These are phyloP conservation scores for Diphyllodes magnificus DNA, from an alignment of 2,113 vertebrate genomes.

Conservation along the genomic window DNA sequence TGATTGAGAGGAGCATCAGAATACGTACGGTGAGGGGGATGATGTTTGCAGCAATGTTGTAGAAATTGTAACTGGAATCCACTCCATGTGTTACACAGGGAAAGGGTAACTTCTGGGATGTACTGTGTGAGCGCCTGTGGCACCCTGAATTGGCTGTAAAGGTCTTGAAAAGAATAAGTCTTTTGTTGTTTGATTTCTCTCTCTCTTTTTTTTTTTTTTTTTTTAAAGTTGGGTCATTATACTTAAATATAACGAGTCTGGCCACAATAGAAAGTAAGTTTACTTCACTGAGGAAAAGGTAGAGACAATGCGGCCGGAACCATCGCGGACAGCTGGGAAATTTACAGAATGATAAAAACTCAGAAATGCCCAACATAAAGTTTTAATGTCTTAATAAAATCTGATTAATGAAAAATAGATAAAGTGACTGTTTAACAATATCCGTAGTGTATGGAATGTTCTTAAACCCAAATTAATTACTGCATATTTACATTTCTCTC, in stretches of 20 bases:
- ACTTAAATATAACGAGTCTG: not conserved
- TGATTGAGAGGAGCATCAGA: conserved; percentile 5
- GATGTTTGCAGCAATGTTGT: not conserved
- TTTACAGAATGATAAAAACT: conserved; percentile 15
- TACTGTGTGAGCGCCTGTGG: not conserved
- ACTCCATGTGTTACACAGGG: not conserved
- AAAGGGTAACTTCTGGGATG: not conserved
- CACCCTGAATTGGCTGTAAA: not conserved
- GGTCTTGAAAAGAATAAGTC: not conserved
- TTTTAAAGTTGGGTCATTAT: not conserved
- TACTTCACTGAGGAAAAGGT: not conserved
- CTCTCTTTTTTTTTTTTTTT: too few relatives aligned
- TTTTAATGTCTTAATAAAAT: conserved; percentile 55
- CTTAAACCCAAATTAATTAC: conserved; percentile 53
- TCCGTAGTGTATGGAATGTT: conserved; percentile 40
- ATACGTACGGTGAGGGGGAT: not conserved
- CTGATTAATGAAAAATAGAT: conserved; percentile 56
- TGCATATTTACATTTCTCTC: conserved; percentile 52
- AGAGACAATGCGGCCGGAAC: not conserved
- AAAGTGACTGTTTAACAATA: conserved; percentile 43
- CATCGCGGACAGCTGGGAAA: not conserved
- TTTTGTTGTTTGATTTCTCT: not conserved
- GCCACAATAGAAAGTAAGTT: not conserved
- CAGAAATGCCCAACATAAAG: conserved; percentile 25
- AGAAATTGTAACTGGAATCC: not conserved